Conservation (phyloP, 2,888 invertebrate species). For the Kuschelorhynchus macadamiae region DNA sequence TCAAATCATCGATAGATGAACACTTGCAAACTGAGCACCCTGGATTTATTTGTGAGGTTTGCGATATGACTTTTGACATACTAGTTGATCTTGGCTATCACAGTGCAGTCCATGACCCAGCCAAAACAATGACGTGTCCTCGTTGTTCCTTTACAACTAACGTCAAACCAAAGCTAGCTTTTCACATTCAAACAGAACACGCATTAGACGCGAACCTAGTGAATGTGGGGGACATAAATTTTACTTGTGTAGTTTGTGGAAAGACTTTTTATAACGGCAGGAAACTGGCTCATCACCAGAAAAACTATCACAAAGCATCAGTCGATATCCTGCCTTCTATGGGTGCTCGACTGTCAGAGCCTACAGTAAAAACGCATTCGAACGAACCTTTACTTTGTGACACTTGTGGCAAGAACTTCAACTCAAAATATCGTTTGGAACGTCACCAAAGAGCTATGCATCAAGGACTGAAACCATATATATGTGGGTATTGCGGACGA, state of each 20-base stretch:
- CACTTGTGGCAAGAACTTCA: constrained; percentile 64
- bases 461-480: constrained; percentile 70
- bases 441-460: constrained; percentile 63
- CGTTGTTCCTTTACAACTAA: constrained; percentile 20
- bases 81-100: constrained; percentile 37
- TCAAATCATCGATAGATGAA: constrained; percentile 24
- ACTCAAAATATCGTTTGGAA: constrained; percentile 55
- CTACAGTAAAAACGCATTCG: neutral
- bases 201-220: constrained; percentile 1
- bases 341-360: constrained; percentile 29
- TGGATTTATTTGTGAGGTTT: constrained; percentile 21
- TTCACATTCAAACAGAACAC: constrained; percentile 37
- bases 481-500: constrained; percentile 65
- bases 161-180: constrained; percentile 18
- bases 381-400: constrained; percentile 56
- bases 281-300: constrained; percentile 58
- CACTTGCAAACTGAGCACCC: constrained; percentile 27
- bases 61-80: constrained; percentile 14
- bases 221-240: constrained; percentile 52
- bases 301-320: constrained; percentile 62
- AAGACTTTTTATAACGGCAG: constrained; percentile 70
- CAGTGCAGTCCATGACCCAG: constrained; percentile 22
- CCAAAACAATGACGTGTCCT: constrained; percentile 35
- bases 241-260: constrained; percentile 71
- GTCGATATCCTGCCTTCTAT: constrained; percentile 60